Evolutionary conservation across 2,113 vertebrate genomes (phyloP).

Genomic region (Otis tarda): DNA sequence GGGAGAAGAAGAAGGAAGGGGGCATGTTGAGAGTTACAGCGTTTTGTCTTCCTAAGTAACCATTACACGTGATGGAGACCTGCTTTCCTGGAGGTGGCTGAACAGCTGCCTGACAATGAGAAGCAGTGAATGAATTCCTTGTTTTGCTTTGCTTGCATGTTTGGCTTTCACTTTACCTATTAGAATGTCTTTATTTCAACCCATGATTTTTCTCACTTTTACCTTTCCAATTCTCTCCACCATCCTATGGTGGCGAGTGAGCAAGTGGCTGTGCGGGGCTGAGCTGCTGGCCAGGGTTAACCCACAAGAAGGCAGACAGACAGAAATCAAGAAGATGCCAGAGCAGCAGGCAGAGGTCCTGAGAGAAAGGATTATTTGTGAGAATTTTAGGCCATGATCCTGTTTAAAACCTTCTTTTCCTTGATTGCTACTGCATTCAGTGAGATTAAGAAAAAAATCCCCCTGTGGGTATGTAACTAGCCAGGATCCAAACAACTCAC

Average conservation of each 20-base stretch:
- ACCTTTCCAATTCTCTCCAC: not conserved
- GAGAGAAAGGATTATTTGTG: not conserved
- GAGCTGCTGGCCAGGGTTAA: not conserved
- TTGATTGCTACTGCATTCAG: fast-evolving
- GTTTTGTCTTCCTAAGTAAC: not conserved
- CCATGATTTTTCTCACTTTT: not conserved
- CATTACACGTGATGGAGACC: fast-evolving
- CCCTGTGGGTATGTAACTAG: not conserved
- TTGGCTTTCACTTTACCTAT: fast-evolving
- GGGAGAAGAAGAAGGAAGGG: not conserved
- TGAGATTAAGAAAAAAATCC: not conserved
- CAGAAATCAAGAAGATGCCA: not conserved
- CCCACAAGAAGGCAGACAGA: not conserved
- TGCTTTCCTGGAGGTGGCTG: not conserved
- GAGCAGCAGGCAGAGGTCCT: too few relatives aligned
- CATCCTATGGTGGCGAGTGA: fast-evolving
- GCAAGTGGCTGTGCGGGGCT: fast-evolving
- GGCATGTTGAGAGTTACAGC: fast-evolving
- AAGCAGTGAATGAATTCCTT: not conserved
- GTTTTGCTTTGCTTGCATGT: not conserved
- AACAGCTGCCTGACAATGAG: fast-evolving
- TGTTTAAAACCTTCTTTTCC: not conserved
- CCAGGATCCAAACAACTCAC: fast-evolving
- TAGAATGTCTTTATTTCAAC: not conserved
- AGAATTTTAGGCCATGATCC: fast-evolving